Conservation (phyloP, 2,113 vertebrate genomes). For the Microcebus jonahi region DNA sequence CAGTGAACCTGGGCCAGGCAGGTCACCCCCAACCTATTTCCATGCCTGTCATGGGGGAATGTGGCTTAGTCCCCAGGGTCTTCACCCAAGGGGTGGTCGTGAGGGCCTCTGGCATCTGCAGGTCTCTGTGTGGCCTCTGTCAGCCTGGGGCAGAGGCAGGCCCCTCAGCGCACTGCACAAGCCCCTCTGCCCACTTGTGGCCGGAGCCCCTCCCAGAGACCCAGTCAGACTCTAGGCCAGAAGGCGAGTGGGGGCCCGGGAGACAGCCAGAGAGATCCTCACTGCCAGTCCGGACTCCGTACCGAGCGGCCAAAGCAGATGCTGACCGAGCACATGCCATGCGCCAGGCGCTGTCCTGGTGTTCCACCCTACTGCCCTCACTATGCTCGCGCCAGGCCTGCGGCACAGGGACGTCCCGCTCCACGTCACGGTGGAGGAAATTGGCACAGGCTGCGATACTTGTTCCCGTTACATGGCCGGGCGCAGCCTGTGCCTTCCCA, state of each 20-base stretch:
- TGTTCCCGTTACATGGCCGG: fast-evolving
- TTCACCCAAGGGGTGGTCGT: neutral
- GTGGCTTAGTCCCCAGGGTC: neutral
- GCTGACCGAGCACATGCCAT: fast-evolving
- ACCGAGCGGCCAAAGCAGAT: neutral
- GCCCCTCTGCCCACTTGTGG: neutral
- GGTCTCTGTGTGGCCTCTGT: fast-evolving
- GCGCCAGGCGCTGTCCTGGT: too few relatives aligned
- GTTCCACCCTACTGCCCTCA: fast-evolving
- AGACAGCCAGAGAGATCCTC: neutral
- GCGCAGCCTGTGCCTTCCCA: neutral
- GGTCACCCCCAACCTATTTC: neutral
- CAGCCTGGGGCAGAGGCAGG: neutral
- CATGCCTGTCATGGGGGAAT: neutral
- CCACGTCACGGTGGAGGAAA: neutral
- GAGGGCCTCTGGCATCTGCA: neutral
- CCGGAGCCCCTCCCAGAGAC: neutral
- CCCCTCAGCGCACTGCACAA: neutral
- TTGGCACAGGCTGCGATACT: fast-evolving
- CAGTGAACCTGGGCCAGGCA: neutral
- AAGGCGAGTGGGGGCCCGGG: neutral
- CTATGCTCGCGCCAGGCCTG: fast-evolving
- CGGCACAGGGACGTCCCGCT: fast-evolving
- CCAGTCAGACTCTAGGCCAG: neutral
- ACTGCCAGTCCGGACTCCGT: neutral